Evolutionary conservation across 2,797 vertebrate genomes (phyloP).

Genomic region (Gambusia yucatana): DNA sequence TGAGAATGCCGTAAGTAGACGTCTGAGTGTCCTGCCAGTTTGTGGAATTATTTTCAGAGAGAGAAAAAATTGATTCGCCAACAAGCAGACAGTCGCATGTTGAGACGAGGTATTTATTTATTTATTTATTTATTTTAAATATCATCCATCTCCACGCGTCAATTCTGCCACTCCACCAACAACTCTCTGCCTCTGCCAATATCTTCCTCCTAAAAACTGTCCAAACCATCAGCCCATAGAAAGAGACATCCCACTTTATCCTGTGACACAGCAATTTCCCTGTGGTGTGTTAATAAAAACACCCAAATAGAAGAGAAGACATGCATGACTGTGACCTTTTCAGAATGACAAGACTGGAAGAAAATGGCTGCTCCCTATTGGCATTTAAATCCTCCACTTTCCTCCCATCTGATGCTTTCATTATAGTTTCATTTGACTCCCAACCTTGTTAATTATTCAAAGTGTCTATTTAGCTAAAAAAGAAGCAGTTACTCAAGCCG

Average conservation of each 20-base stretch:
- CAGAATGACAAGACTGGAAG: constrained; percentile 17
- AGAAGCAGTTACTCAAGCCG: neutral
- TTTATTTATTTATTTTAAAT: neutral
- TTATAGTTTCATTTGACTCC: constrained; percentile 7
- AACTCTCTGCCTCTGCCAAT: neutral
- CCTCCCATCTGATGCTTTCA: neutral
- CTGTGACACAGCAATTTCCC: constrained; percentile 48
- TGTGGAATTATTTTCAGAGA: neutral
- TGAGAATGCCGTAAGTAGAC: neutral
- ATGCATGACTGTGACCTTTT: constrained; percentile 23
- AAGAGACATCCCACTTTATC: constrained; percentile 29
- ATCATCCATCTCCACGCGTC: neutral
- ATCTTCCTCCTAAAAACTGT: constrained; percentile 12
- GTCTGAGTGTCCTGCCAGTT: neutral
- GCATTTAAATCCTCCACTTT: constrained; percentile 18
- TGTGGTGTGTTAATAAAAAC: constrained; percentile 42
- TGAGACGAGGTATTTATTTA: neutral
- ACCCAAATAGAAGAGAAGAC: constrained; percentile 24
- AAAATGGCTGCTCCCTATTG: constrained; percentile 16
- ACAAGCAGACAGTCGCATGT: neutral
- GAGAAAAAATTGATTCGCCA: neutral
- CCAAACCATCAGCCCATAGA: constrained; percentile 19
- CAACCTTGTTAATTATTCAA: neutral
- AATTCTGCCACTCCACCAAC: neutral
- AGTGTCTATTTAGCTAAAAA: constrained; percentile 5